Evolutionary conservation across 2,888 invertebrate species (phyloP).

Genomic region (Rhamnusium bicolor): DNA sequence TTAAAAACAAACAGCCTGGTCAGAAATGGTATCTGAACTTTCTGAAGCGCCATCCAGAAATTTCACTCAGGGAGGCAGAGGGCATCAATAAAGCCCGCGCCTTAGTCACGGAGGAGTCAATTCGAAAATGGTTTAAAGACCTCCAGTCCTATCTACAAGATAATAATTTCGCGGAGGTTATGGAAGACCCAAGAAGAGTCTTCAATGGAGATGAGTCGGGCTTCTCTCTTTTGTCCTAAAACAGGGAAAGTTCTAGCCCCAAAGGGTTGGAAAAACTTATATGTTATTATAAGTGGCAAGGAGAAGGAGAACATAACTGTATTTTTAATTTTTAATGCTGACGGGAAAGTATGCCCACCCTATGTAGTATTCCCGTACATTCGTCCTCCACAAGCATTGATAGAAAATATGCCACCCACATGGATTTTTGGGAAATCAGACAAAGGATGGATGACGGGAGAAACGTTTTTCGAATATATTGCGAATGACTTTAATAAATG

Average conservation of each 20-base stretch:
- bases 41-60: constrained; percentile 53
- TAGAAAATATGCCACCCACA: constrained; percentile 2
- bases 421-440: constrained; percentile 46
- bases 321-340: constrained; percentile 34
- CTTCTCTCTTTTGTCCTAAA: no score
- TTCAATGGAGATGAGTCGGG: background rate
- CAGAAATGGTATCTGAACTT: constrained; percentile 58
- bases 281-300: constrained; percentile 25
- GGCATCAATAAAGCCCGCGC: constrained; percentile 34
- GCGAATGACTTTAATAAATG: constrained; percentile 44
- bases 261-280: constrained; percentile 18
- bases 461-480: constrained; percentile 49
- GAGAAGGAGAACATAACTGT: constrained; percentile 45
- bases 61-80: constrained; percentile 25
- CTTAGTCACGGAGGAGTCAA: constrained; percentile 32
- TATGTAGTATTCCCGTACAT: constrained; percentile 41
- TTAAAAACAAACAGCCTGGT: constrained; percentile 36
- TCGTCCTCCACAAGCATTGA: constrained; percentile 36
- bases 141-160: background rate
- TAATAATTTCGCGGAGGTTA: no score
- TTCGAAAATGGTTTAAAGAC: constrained; percentile 32
- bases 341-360: constrained; percentile 29
- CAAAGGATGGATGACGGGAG: constrained; percentile 51
- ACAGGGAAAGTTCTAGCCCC: no score
- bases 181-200: background rate